Conservation (phyloP, 1,140 invertebrate species). For the Drosophila guanche region DNA sequence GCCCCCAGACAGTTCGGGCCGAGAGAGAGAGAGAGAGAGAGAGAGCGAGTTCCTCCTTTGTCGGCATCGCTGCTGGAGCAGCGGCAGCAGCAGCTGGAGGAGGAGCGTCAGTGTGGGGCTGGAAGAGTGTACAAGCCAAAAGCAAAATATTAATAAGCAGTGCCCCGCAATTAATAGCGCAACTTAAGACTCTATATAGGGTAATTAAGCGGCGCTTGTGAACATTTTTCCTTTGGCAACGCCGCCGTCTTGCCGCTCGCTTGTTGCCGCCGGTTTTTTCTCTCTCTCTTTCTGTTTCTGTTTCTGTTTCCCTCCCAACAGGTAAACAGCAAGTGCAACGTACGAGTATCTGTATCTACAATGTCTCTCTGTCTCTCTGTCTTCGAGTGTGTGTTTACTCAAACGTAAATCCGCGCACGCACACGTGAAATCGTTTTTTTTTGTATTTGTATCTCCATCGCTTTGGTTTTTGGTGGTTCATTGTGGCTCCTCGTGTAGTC, state of each 20-base stretch:
- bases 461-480: slow-evolving; percentile 26
- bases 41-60: slow-evolving; percentile 52
- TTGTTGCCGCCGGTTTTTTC: slow-evolving; percentile 5
- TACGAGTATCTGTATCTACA: slow-evolving; percentile 48
- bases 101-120: slow-evolving; percentile 2
- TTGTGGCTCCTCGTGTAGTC: slow-evolving; percentile 14
- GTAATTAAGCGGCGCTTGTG: slow-evolving; percentile 82
- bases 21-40: not conserved
- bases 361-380: slow-evolving; percentile 11
- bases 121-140: slow-evolving; percentile 52
- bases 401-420: slow-evolving; percentile 78
- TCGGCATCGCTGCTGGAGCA: slow-evolving; percentile 50
- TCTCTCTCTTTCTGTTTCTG: slow-evolving; percentile 39
- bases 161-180: slow-evolving; percentile 81
- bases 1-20: slow-evolving; percentile 57
- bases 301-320: slow-evolving; percentile 40
- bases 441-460: slow-evolving; percentile 24
- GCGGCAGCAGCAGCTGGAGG: no score
- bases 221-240: slow-evolving; percentile 76
- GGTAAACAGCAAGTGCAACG: slow-evolving; percentile 77
- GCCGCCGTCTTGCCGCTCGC: slow-evolving; percentile 49
- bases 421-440: slow-evolving; percentile 64
- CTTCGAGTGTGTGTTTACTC: slow-evolving; percentile 51
- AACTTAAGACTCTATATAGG: slow-evolving; percentile 82
- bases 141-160: slow-evolving; percentile 80